phyloP scores from a whole-genome alignment of 1,140 invertebrate species.

The Lamellibrachia luymesi region DNA sequence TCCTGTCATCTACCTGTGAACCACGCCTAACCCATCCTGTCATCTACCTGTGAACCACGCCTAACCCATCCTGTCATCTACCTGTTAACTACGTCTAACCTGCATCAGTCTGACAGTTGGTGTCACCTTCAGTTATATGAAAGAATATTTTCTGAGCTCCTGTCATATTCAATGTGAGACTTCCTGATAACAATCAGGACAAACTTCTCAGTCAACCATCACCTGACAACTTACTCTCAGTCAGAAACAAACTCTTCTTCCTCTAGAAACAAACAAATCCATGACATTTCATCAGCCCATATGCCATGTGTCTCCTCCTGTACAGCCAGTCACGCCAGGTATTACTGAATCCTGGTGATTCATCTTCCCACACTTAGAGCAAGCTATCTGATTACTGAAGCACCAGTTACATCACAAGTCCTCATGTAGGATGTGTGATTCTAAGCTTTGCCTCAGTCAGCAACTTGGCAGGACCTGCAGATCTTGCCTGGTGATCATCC shows the following conservation, averaged over 20 bases:
- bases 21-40: not conserved
- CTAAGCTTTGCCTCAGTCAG: not conserved
- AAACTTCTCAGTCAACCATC: not conserved
- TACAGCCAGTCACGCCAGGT: no score
- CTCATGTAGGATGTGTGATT: not conserved
- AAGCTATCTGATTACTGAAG: not conserved
- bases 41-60: not conserved
- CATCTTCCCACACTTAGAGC: not conserved
- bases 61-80: no score
- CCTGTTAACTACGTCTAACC: not conserved
- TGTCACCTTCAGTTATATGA: not conserved
- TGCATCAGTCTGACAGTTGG: not conserved
- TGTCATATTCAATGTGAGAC: not conserved
- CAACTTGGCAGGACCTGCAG: not conserved
- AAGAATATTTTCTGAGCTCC: not conserved
- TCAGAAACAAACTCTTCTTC: not conserved
- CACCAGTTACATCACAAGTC: not conserved
- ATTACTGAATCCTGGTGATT: not conserved
- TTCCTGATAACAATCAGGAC: not conserved
- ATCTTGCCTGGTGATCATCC: not conserved
- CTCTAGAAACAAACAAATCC: not conserved
- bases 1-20: not conserved
- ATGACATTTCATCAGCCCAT: not conserved
- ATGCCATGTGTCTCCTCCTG: not conserved
- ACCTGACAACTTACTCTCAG: not conserved